Evolutionary conservation across 2,888 invertebrate genomes (phyloP).

Genomic region (Drosophila robusta): DNA sequence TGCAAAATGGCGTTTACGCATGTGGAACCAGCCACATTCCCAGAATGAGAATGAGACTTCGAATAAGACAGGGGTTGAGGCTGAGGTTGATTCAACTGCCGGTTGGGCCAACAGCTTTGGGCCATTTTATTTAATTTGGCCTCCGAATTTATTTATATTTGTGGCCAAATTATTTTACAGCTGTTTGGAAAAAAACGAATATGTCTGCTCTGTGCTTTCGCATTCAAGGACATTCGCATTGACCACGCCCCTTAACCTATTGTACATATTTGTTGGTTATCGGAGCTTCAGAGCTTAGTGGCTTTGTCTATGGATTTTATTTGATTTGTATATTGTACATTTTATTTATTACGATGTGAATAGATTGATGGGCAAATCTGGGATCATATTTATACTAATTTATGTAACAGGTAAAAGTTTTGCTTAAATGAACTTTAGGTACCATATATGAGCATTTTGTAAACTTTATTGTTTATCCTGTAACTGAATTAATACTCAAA

Average conservation of each 20-base stretch:
- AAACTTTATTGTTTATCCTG: too few species aligned
- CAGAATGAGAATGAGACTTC: slow-evolving; percentile 1
- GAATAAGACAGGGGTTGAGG: slow-evolving; percentile 12
- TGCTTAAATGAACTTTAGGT: too few species aligned
- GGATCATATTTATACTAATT: too few species aligned
- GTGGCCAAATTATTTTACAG: slow-evolving; percentile 82
- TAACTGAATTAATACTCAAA: background rate
- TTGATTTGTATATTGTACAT: slow-evolving; percentile 37
- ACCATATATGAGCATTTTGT: too few species aligned
- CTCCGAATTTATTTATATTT: slow-evolving; percentile 71
- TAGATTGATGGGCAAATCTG: too few species aligned
- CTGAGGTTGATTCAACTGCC: slow-evolving; percentile 17
- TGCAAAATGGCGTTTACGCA: slow-evolving; percentile 77
- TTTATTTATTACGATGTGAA: background rate
- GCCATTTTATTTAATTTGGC: slow-evolving; percentile 76
- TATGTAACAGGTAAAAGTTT: too few species aligned
- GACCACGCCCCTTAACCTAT: slow-evolving; percentile 22
- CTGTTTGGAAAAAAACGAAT: slow-evolving; percentile 68
- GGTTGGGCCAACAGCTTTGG: slow-evolving; percentile 25
- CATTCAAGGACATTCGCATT: slow-evolving; percentile 54
- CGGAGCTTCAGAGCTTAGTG: too few species aligned
- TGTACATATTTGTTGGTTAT: slow-evolving; percentile 32
- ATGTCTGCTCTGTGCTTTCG: slow-evolving; percentile 42
- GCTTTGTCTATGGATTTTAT: slow-evolving; percentile 26
- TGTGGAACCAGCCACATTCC: slow-evolving; percentile 41